These are phyloP conservation scores for Brienomyrus brachyistius DNA, from an alignment of 2,113 vertebrate genomes.

Conservation along the genomic window DNA sequence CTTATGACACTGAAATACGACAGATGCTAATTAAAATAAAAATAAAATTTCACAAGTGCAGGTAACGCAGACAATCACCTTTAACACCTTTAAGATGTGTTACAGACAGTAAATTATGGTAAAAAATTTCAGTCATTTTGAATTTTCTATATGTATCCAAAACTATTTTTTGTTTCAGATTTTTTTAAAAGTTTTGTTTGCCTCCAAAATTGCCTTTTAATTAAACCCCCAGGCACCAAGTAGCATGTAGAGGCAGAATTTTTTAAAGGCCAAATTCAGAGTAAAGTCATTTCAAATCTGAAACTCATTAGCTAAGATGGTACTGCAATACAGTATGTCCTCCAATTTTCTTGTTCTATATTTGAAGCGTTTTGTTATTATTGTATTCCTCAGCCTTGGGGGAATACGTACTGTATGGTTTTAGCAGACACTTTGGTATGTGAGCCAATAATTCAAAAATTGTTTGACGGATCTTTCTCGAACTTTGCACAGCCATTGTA, in stretches of 20 bases:
- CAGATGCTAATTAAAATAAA: background rate
- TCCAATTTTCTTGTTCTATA: background rate
- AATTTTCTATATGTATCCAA: background rate
- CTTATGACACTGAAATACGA: background rate
- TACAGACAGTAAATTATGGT: background rate
- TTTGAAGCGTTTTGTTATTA: background rate
- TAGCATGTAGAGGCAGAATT: background rate
- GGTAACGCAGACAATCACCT: background rate
- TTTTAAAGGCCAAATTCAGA: background rate
- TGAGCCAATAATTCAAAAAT: background rate
- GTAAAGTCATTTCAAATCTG: background rate
- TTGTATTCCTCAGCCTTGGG: background rate
- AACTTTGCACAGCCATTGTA: background rate
- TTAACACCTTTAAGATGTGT: background rate
- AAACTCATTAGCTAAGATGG: background rate
- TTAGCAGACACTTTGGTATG: background rate
- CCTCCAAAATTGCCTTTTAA: background rate
- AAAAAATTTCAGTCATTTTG: background rate
- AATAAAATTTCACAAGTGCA: background rate
- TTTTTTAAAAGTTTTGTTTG: background rate
- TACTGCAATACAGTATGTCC: background rate
- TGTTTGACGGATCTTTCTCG: background rate
- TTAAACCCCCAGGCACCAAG: background rate
- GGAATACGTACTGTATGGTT: background rate
- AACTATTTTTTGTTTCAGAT: background rate